Evolutionary conservation across 2,113 vertebrate genomes (phyloP).

Genomic region (Takifugu flavidus): DNA sequence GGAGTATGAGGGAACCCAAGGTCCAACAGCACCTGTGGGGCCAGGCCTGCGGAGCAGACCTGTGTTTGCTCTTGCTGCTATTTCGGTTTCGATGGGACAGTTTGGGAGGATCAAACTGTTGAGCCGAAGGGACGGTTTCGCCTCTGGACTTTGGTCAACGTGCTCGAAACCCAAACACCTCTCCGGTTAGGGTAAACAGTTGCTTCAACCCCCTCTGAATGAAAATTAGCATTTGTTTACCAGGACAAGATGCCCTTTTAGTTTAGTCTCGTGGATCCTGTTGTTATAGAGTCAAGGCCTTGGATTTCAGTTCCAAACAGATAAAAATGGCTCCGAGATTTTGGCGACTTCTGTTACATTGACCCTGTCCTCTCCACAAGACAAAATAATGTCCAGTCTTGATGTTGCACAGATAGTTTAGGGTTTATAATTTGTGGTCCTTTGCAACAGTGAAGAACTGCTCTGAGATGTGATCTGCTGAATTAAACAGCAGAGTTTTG

Average conservation of each 20-base stretch:
- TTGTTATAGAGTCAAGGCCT: slow-evolving; percentile 22
- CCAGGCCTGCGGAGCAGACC: background rate
- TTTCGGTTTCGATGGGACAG: slow-evolving; percentile 21
- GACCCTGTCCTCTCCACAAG: background rate
- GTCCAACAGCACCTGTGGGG: slow-evolving; percentile 37
- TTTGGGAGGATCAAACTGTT: slow-evolving; percentile 7
- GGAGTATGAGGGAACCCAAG: slow-evolving; percentile 25
- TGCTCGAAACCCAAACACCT: slow-evolving; percentile 69
- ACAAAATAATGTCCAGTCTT: background rate
- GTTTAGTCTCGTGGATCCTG: slow-evolving; percentile 20
- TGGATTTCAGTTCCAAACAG: slow-evolving; percentile 12
- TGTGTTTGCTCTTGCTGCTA: slow-evolving; percentile 6
- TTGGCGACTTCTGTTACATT: slow-evolving; percentile 5
- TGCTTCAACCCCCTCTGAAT: slow-evolving; percentile 14
- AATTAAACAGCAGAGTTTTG: too few species aligned
- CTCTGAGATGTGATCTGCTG: too few species aligned
- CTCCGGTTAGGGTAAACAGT: slow-evolving; percentile 54
- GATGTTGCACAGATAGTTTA: background rate
- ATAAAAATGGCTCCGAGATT: slow-evolving; percentile 12
- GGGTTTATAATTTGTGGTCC: too few species aligned
- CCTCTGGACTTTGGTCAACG: slow-evolving; percentile 58
- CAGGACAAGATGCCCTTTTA: slow-evolving; percentile 19
- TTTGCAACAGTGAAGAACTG: too few species aligned
- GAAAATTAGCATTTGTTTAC: slow-evolving; percentile 3
- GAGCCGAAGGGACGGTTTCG: slow-evolving; percentile 1